These are phyloP conservation scores for Centropristis striata DNA, from an alignment of 2,113 vertebrate genomes.

Conservation along the genomic window DNA sequence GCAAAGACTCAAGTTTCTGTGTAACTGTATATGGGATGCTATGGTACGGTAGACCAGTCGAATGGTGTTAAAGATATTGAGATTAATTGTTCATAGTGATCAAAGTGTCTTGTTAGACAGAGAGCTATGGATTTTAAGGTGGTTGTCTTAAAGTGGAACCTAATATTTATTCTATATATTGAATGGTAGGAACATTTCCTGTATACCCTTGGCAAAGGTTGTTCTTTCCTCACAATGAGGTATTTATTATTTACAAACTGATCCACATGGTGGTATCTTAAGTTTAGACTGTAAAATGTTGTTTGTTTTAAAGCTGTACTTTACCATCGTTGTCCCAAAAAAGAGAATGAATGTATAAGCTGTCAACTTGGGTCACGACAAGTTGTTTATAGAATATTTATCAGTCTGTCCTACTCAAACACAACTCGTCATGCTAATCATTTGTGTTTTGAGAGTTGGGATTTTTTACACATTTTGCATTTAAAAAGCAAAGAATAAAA, in stretches of 20 bases:
- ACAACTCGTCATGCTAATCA: slow-evolving; percentile 50
- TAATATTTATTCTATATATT: slow-evolving; percentile 75
- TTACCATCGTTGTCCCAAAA: slow-evolving; percentile 65
- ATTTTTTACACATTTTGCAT: slow-evolving; percentile 74
- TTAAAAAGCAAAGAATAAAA: slow-evolving; percentile 67
- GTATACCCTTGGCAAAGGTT: slow-evolving; percentile 78
- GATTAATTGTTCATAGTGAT: slow-evolving; percentile 64
- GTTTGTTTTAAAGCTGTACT: slow-evolving; percentile 44
- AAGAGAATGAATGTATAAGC: slow-evolving; percentile 73
- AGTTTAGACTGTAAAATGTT: slow-evolving; percentile 53
- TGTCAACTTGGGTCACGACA: slow-evolving; percentile 48
- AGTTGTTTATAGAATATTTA: slow-evolving; percentile 40
- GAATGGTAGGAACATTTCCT: slow-evolving; percentile 74
- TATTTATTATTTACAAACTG: slow-evolving; percentile 80
- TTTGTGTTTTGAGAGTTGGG: slow-evolving; percentile 28
- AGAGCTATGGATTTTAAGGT: slow-evolving; percentile 57
- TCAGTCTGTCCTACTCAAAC: slow-evolving; percentile 26
- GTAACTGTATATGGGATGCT: slow-evolving; percentile 19
- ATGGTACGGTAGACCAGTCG: slow-evolving; percentile 33
- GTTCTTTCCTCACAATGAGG: slow-evolving; percentile 86
- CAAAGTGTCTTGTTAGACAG: slow-evolving; percentile 66
- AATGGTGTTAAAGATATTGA: slow-evolving; percentile 32
- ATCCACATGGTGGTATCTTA: slow-evolving; percentile 71
- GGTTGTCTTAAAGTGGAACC: slow-evolving; percentile 58
- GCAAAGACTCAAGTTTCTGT: slow-evolving; percentile 27